These are phyloP conservation scores for Metalampra italica DNA, from an alignment of 2,888 invertebrate species.

Conservation along the genomic window DNA sequence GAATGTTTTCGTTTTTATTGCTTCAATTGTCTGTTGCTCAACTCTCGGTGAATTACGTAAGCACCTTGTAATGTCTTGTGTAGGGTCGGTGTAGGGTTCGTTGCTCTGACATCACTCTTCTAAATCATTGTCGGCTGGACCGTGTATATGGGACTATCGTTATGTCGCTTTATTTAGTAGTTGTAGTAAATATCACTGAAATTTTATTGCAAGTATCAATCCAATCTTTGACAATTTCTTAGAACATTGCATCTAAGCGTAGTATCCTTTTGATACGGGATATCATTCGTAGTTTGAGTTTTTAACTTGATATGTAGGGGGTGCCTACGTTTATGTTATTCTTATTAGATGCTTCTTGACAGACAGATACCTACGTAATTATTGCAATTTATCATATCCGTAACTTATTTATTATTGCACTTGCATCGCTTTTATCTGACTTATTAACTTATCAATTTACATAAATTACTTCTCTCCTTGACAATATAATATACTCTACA, in stretches of 20 bases:
- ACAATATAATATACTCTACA: conserved; percentile 13
- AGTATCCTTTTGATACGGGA: not conserved
- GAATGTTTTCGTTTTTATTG: conserved; percentile 64
- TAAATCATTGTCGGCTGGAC: not conserved
- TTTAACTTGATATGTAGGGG: no score
- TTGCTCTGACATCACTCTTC: conserved; percentile 41
- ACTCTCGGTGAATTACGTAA: conserved; percentile 56
- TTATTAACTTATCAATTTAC: conserved; percentile 17
- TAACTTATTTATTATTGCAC: conserved; percentile 30
- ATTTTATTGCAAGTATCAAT: not conserved
- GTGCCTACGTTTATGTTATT: no score
- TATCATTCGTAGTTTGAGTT: no score
- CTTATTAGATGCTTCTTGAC: no score
- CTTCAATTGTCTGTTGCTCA: conserved; percentile 68
- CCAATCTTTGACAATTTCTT: not conserved
- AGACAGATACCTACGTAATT: not conserved
- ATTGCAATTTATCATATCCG: conserved; percentile 32
- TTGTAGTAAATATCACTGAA: not conserved
- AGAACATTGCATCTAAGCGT: not conserved
- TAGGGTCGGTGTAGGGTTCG: conserved; percentile 55
- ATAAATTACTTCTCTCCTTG: conserved; percentile 7
- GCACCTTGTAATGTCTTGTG: conserved; percentile 50
- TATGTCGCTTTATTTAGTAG: not conserved
- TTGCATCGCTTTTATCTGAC: conserved; percentile 29
- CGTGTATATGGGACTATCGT: not conserved